phyloP scores from a whole-genome alignment of 2,113 vertebrate genomes.

The Centropus unirufus region DNA sequence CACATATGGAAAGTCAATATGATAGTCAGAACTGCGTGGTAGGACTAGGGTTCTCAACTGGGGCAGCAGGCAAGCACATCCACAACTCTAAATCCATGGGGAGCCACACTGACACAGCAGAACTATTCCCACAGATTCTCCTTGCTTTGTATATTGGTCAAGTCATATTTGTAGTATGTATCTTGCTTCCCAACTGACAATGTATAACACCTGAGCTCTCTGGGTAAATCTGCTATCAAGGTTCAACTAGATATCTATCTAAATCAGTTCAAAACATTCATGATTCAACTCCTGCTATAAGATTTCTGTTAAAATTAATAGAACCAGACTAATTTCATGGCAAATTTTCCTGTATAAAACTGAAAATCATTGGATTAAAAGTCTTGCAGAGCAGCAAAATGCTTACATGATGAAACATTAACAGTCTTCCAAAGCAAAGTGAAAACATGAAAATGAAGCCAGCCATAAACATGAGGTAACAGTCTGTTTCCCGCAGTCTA shows the following conservation, averaged over 20 bases:
- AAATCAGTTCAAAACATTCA: background rate
- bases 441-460: background rate
- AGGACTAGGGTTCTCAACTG: background rate
- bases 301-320: background rate
- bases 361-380: background rate
- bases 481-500: background rate
- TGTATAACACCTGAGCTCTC: background rate
- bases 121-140: background rate
- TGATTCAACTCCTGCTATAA: background rate
- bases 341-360: background rate
- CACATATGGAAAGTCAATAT: background rate
- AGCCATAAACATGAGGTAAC: background rate
- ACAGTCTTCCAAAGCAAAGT: background rate
- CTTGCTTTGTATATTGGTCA: background rate
- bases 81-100: background rate
- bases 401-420: background rate
- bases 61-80: background rate
- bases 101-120: background rate
- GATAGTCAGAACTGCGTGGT: background rate
- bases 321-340: background rate
- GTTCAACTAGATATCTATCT: background rate
- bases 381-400: background rate
- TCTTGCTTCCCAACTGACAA: background rate
- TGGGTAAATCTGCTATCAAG: background rate
- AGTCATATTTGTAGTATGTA: background rate